Base-by-base conservation (phyloP, 2,797 vertebrate species). In the Ptychadena robeensis region DNA sequence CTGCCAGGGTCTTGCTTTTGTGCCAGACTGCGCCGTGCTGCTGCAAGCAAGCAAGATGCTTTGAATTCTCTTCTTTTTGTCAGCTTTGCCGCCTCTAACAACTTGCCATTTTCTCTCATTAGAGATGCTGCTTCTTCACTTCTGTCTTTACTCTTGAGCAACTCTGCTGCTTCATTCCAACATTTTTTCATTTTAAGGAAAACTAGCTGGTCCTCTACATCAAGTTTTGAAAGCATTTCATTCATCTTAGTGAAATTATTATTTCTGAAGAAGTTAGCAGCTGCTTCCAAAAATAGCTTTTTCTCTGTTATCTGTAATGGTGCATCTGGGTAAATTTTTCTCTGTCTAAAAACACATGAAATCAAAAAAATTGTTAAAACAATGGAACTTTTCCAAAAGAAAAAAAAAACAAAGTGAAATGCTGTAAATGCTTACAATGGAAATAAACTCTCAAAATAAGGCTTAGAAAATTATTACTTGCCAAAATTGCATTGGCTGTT, bases 121-220 rank as follows among this genome's bases (percentile, higher is more conserved):
- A 95, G 30, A 67, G 89, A 86, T 1, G 94, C 94, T 6, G 94
- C 94, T 81, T 95, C 94, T 84, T 95, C 94, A 48, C 87, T 87
- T 67, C 91, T 88, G 0, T 89, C 86, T 27, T 91, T 90, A 73
- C 85, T 87, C 78, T 92, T 88, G 68, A 95, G 10, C 28, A 95
- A 88, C 15, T 91, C 91, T n/a, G 93, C 93, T 0, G 93, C 89
- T 84, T 93, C 92, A 9, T 0, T 79, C n/a, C 93, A 85, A 70
- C 89, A 73, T 7, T 91, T 91, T 4, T 90, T 87, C 35, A 91
- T 91, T 75, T 92, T 94, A 7, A 95, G 86, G 82, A 95, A 95
- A 65, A 92, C 88, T 4, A 95, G 90, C 70, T 93, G 94, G 85
- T 94, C 94, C n/a, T 95, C 93, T 0, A 3, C 22, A 2, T 93